phyloP scores from a whole-genome alignment of 2,888 invertebrate genomes.

The Ophion obscuratus region DNA sequence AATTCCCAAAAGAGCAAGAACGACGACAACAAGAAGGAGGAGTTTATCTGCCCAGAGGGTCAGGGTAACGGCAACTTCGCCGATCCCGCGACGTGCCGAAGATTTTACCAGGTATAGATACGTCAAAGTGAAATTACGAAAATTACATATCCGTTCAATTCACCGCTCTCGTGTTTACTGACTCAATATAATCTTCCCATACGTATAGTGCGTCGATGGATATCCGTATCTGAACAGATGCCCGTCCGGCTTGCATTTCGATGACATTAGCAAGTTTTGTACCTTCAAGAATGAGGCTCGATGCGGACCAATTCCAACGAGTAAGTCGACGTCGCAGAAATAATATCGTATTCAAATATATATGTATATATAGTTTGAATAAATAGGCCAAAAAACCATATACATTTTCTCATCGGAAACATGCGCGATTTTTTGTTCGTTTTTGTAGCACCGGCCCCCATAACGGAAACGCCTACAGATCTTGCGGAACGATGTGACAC shows the following conservation, averaged over 20 bases:
- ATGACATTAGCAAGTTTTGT: constrained; percentile 95
- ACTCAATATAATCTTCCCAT: neutral
- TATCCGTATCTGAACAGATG: constrained; percentile 95
- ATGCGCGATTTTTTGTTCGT: constrained; percentile 19
- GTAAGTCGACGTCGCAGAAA: constrained; percentile 86
- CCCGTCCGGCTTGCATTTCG: constrained; percentile 95
- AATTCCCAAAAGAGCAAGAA: constrained; percentile 83
- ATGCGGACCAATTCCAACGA: constrained; percentile 95
- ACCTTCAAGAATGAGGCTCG: constrained; percentile 95
- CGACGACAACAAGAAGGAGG: constrained; percentile 86
- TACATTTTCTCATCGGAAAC: neutral
- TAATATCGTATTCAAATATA: no score
- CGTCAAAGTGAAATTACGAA: constrained; percentile 18
- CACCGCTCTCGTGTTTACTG: neutral
- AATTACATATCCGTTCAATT: neutral
- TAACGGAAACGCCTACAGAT: constrained; percentile 92
- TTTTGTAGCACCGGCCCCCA: constrained; percentile 90
- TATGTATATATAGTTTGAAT: neutral
- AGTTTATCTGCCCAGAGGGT: constrained; percentile 92
- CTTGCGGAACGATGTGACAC: constrained; percentile 92
- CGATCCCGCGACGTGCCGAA: constrained; percentile 93
- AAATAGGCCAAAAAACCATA: neutral
- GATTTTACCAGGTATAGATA: constrained; percentile 92
- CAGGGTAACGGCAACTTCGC: constrained; percentile 95
- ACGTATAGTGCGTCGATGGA: constrained; percentile 93